Base-by-base conservation (phyloP, 2,113 vertebrate species). In the Aptenodytes patagonicus region DNA sequence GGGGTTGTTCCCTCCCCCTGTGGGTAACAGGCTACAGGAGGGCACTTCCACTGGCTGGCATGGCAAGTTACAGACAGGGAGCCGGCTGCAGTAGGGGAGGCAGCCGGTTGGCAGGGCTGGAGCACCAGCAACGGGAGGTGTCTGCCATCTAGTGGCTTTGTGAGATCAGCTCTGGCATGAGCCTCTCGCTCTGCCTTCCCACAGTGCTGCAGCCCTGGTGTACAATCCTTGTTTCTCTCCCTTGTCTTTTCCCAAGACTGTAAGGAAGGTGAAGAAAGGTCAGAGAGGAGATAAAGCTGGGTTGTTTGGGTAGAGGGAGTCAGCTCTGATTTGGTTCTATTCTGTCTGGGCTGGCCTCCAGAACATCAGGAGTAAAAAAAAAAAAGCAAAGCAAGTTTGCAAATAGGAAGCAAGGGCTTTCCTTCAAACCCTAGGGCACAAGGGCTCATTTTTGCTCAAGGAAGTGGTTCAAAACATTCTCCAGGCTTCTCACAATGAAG, bases 141-240 rank as follows among this genome's bases (percentile, higher is more conserved):
- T 70, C 91, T 91, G 95, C 96, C 96, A 91, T 49, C 92, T 91
- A 84, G 93, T 14, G 95, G 90, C 65, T 83, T 28, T 52, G 31
- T 8, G 77, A 72, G 8, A 15, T 1, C 21, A 68, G 83, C 70
- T 26, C 47, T 3, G 69, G 36, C 21, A 16, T 15, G 31, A 89
- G 34, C 58, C 66, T 70, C 52, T 29, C 28, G n/a, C 16, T 51
- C 46, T 40, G 57, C 47, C 38, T 22, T 8, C 79, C 22, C 32
- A 13, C 73, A 6, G 32, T 3, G 28, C 84, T 26, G 71, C 79
- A 46, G 76, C 36, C 54, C 32, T 4, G 26, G 2, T 17, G 5
- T 2, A 10, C 71, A 52, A 24, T 1, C 19, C n/a, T 49, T 34
- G 6, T 44, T 58, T 17, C 51, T 64, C 47, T 25, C 71, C 42